Conservation (phyloP, 2,797 vertebrate genomes). For the Acanthurus tractus region DNA sequence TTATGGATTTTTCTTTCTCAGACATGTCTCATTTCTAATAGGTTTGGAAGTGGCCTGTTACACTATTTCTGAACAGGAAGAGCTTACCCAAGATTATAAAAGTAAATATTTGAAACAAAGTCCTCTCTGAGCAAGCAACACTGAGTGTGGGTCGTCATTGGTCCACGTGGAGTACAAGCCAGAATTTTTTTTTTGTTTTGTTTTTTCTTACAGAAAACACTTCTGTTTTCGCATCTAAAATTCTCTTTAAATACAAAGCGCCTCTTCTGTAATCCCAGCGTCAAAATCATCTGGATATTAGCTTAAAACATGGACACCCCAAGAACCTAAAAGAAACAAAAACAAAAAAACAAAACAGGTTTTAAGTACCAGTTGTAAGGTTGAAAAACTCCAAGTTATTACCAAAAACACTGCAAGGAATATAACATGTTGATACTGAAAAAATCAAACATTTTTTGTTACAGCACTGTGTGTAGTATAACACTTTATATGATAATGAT, state of each 20-base stretch:
- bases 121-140: slow-evolving; percentile 96
- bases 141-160: slow-evolving; percentile 97
- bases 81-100: slow-evolving; percentile 89
- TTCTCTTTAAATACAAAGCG: slow-evolving; percentile 94
- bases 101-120: slow-evolving; percentile 88
- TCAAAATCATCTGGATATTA: slow-evolving; percentile 85
- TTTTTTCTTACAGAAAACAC: slow-evolving; percentile 90
- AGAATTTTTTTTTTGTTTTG: slow-evolving; percentile 85
- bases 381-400: slow-evolving; percentile 37
- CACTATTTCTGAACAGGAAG: slow-evolving; percentile 84
- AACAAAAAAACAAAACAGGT: slow-evolving; percentile 29
- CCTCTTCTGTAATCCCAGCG: slow-evolving; percentile 91
- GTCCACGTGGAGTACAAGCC: slow-evolving; percentile 92
- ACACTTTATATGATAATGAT: background rate
- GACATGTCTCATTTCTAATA: slow-evolving; percentile 84
- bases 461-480: background rate
- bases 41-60: slow-evolving; percentile 86
- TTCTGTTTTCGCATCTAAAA: slow-evolving; percentile 94
- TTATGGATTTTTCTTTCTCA: slow-evolving; percentile 85
- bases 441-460: background rate
- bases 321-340: slow-evolving; percentile 90
- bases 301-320: slow-evolving; percentile 99
- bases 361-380: slow-evolving; percentile 46
- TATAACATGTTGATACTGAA: background rate
- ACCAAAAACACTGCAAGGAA: background rate